phyloP scores from a whole-genome alignment of 2,888 invertebrate species.

The Myopa testacea region DNA sequence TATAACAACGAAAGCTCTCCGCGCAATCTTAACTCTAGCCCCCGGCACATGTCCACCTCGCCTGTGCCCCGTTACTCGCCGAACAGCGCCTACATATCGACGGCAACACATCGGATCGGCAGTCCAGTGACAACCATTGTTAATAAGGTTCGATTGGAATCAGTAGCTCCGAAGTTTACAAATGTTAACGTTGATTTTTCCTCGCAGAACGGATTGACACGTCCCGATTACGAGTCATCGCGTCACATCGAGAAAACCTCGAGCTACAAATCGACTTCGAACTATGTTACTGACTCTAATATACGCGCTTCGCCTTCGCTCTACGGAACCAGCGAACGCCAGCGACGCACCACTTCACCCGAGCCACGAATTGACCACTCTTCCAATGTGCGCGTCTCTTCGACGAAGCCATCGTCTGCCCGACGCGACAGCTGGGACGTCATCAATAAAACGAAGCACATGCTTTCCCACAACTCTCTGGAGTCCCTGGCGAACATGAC shows the following conservation, averaged over 20 bases:
- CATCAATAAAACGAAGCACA: conserved; percentile 82
- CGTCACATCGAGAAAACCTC: conserved; percentile 69
- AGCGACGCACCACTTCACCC: conserved; percentile 72
- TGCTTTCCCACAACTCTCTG: conserved; percentile 77
- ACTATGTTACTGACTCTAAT: conserved; percentile 67
- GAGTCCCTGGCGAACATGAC: conserved; percentile 79
- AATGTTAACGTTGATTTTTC: background rate
- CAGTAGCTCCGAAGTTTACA: background rate
- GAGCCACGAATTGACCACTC: conserved; percentile 71
- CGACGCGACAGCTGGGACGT: conserved; percentile 86
- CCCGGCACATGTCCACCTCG: conserved; percentile 64
- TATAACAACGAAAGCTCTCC: conserved; percentile 63
- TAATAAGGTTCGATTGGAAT: conserved; percentile 45
- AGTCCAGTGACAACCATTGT: conserved; percentile 57
- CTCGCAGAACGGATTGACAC: conserved; percentile 54
- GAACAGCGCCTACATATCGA: conserved; percentile 72
- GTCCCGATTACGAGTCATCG: conserved; percentile 59
- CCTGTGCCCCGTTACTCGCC: conserved; percentile 69
- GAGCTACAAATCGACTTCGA: conserved; percentile 70
- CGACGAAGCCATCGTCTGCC: conserved; percentile 71
- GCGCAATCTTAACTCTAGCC: conserved; percentile 62
- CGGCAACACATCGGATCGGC: conserved; percentile 67
- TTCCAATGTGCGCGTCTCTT: conserved; percentile 74
- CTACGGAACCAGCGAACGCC: conserved; percentile 65
- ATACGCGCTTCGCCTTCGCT: conserved; percentile 71